Percentiles rank a stretch among this genome's conserved stretches.
Conservation (phyloP, 2,888 invertebrate genomes). For the Arrhopalites spinosus region DNA sequence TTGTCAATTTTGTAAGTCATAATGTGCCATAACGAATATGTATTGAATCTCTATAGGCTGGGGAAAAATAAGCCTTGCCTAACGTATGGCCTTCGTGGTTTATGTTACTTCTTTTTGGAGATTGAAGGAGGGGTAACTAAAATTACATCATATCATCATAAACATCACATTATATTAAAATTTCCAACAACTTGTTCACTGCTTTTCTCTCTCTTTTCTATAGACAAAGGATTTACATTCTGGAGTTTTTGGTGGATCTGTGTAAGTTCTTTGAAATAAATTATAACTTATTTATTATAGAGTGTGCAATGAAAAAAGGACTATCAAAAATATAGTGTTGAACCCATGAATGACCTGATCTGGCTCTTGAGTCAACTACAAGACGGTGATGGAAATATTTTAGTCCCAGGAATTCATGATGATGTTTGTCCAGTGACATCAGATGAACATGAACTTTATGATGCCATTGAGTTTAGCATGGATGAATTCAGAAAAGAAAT, state of each 20-base stretch:
- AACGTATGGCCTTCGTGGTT: conserved; percentile 94
- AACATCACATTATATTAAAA: not conserved
- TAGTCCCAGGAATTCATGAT: conserved; percentile 80
- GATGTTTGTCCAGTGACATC: conserved; percentile 76
- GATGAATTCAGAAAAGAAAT: conserved; percentile 41
- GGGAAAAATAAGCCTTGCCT: conserved; percentile 94
- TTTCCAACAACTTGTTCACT: not conserved
- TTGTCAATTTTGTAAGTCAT: too few relatives aligned
- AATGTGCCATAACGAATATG: too few relatives aligned
- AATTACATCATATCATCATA: not conserved
- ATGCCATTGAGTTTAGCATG: conserved; percentile 77
- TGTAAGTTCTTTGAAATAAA: conserved; percentile 65
- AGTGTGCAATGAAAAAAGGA: too few relatives aligned
- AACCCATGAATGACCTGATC: conserved; percentile 81
- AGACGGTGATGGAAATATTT: conserved; percentile 86
- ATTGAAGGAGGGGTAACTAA: conserved; percentile 74
- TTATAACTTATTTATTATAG: too few relatives aligned
- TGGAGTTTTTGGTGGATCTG: conserved; percentile 92
- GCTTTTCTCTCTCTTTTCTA: not conserved
- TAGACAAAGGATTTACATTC: conserved; percentile 87
- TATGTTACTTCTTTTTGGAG: conserved; percentile 87
- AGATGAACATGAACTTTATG: conserved; percentile 74
- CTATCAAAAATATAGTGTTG: conserved; percentile 46
- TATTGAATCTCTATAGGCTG: conserved; percentile 59
- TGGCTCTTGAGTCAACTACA: conserved; percentile 81